Base-by-base conservation (phyloP, 64 coral and sea anemone species). In the Porites australiensis region DNA sequence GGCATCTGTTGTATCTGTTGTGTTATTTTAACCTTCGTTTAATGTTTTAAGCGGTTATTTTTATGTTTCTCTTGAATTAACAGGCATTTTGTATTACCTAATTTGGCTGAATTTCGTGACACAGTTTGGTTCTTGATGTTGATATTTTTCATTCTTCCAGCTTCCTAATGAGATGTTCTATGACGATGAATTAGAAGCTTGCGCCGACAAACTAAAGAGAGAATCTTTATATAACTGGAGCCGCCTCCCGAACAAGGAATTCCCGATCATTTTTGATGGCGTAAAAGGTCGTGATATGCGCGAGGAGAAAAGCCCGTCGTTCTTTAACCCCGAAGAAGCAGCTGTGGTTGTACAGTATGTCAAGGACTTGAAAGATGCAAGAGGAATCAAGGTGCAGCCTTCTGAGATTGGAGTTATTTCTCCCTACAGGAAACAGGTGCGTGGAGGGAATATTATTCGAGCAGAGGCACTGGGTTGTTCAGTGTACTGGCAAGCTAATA, bases 141-240 rank as follows among this genome's bases (percentile, higher is more conserved):
- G 2, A 14, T 78, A 48, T 10, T 84, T 84, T 43, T 68, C 55
- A n/a, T 91, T 50, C n/a, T 7, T 50, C 2, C 22, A 93, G 91
- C 73, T 93, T 20, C 91, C 91, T 2, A 93, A 93, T 79, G 91
- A 87, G 58, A 93, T 93, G 91, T 93, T 93, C 57, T 93, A 93
- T 14, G 91, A 93, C 23, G 91, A 93, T 43, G 91, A 93, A 79
- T 82, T 93, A 4, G 91, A 93, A 79, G 50, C 74, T 5, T 93
- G 91, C 13, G 91, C 91, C 1, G 82, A 93, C 61, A 50, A 79
- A 19, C 72, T 93, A 13, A 87, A 78, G 55, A 64, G 91, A 44
- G 72, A 77, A 67, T 93, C 91, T 2, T 46, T 93, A 23, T 87
- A 82, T n/a, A 79, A 93, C 20, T 93, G 91, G 91, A 93, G 91